Percentiles rank a stretch among this genome's conserved stretches.
These are phyloP conservation scores for Argynnis bischoffii DNA, from an alignment of 2,888 invertebrate genomes.

Conservation along the genomic window DNA sequence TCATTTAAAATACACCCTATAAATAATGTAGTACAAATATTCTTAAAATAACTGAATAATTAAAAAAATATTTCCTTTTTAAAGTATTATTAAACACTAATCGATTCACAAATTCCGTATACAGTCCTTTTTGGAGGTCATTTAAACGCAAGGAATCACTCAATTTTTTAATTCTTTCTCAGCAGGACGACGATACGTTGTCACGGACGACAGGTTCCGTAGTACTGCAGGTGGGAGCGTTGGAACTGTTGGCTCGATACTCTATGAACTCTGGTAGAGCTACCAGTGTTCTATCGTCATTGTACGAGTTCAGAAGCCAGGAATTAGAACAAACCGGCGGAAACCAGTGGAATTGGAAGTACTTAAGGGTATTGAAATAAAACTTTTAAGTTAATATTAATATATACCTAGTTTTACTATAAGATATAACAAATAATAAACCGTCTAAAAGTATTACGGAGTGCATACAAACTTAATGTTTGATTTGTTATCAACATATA, in stretches of 20 bases:
- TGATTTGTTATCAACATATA: neutral
- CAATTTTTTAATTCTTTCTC: neutral
- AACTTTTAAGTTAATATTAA: neutral
- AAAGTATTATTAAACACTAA: too few species aligned
- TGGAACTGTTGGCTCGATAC: constrained; percentile 72
- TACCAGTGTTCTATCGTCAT: constrained; percentile 78
- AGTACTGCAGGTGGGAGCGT: constrained; percentile 70
- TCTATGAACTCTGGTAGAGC: constrained; percentile 75
- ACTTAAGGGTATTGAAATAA: constrained; percentile 77
- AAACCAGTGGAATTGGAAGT: constrained; percentile 85
- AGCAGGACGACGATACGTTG: constrained; percentile 56
- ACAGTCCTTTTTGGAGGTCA: too few species aligned
- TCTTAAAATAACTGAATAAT: too few species aligned
- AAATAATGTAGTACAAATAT: too few species aligned
- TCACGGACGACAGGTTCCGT: constrained; percentile 73
- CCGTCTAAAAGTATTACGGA: neutral
- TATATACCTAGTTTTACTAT: neutral
- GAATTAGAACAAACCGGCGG: constrained; percentile 80
- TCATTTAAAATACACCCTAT: too few species aligned
- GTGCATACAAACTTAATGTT: neutral
- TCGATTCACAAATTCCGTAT: too few species aligned
- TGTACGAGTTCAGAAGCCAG: constrained; percentile 78
- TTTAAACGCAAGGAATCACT: too few species aligned
- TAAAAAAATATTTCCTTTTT: too few species aligned
- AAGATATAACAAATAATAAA: neutral